A percentile compares a stretch with the other conserved stretches of the same genome.
Evolutionary conservation across 1,140 invertebrate genomes (phyloP).

Genomic region (Holotrichia oblita): DNA sequence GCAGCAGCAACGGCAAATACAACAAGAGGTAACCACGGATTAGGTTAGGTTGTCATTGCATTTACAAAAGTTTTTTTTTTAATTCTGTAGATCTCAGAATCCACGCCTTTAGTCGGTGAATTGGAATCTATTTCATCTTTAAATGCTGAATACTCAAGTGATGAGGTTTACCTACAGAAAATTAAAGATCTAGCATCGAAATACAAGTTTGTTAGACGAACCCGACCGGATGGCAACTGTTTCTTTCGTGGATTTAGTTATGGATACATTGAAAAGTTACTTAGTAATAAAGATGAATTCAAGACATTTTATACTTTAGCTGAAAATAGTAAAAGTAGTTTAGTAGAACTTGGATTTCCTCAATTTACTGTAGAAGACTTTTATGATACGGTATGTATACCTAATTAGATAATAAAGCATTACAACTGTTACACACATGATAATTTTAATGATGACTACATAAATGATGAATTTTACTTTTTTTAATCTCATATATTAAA

Average conservation of each 20-base stretch:
- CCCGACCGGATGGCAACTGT: conserved; percentile 94
- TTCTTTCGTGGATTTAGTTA: conserved; percentile 97
- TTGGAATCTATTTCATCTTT: conserved; percentile 76
- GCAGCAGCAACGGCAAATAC: conserved; percentile 90
- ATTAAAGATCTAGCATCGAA: conserved; percentile 79
- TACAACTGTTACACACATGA: too few relatives aligned
- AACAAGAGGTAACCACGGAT: conserved; percentile 79
- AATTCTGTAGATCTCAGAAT: conserved; percentile 81
- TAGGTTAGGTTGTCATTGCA: conserved; percentile 44
- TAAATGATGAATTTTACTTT: too few relatives aligned
- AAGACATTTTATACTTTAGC: conserved; percentile 85
- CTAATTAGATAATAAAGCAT: too few relatives aligned
- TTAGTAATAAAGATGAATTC: conserved; percentile 85
- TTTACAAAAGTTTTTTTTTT: conserved; percentile 47
- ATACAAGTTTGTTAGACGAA: conserved; percentile 80
- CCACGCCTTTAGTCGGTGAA: conserved; percentile 84
- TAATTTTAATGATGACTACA: too few relatives aligned
- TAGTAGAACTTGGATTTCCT: conserved; percentile 90
- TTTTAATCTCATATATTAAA: too few relatives aligned
- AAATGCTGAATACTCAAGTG: conserved; percentile 86
- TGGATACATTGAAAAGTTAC: conserved; percentile 89
- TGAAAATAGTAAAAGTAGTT: conserved; percentile 85
- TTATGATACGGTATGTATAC: conserved; percentile 92
- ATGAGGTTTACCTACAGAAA: conserved; percentile 88
- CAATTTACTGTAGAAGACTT: conserved; percentile 98